phyloP scores from a whole-genome alignment of 2,797 vertebrate species.

The Fundulus diaphanus region DNA sequence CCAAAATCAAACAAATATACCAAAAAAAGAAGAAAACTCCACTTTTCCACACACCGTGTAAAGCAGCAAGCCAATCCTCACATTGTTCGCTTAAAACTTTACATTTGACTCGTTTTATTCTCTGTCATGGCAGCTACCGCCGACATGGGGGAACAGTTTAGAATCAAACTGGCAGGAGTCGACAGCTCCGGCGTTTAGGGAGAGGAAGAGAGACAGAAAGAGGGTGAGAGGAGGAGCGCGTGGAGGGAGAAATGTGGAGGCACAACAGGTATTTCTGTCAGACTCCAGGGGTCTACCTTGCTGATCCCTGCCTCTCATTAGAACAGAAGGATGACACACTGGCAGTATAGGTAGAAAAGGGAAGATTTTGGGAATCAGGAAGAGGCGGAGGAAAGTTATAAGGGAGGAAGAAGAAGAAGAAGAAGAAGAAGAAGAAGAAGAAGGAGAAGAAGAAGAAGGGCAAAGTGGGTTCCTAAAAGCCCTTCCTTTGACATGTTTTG shows the following conservation, averaged over 20 bases:
- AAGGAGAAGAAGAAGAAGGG: slow-evolving; percentile 53
- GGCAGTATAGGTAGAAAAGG: slow-evolving; percentile 44
- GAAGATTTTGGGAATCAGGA: slow-evolving; percentile 56
- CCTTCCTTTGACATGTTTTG: slow-evolving; percentile 60
- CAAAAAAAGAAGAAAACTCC: slow-evolving; percentile 29
- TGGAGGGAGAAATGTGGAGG: slow-evolving; percentile 57
- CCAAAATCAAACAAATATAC: slow-evolving; percentile 21
- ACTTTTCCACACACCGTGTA: slow-evolving; percentile 34
- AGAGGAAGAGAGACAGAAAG: slow-evolving; percentile 39
- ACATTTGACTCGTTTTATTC: slow-evolving; percentile 73
- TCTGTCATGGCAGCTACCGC: slow-evolving; percentile 72
- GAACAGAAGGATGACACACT: slow-evolving; percentile 73
- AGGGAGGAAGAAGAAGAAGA: slow-evolving; percentile 49
- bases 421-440: slow-evolving; percentile 51
- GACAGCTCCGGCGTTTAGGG: slow-evolving; percentile 77
- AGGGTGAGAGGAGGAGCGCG: slow-evolving; percentile 20
- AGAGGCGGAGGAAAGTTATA: slow-evolving; percentile 44
- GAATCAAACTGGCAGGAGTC: slow-evolving; percentile 75
- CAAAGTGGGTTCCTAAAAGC: slow-evolving; percentile 55
- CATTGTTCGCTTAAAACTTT: slow-evolving; percentile 64
- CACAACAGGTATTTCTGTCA: slow-evolving; percentile 78
- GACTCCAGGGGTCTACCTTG: slow-evolving; percentile 67
- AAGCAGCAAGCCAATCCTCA: slow-evolving; percentile 49
- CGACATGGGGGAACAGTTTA: slow-evolving; percentile 74
- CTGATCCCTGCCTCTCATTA: slow-evolving; percentile 79